A percentile compares a stretch with the other conserved stretches of the same genome.
Conservation (phyloP, 2,113 vertebrate genomes). For the Spea multiplicata region DNA sequence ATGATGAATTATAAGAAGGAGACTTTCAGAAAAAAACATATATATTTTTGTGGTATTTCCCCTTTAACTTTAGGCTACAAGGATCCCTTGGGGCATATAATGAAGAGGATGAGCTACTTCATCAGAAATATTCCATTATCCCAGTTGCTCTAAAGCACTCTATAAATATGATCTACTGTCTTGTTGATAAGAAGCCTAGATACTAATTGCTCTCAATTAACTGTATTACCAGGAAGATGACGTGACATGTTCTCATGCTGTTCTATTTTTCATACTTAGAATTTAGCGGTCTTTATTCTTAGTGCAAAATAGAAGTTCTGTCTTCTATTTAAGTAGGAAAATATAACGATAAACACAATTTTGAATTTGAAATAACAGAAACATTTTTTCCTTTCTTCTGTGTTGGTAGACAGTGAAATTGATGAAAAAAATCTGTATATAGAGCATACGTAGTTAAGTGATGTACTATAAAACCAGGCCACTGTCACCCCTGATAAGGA, state of each 20-base stretch:
- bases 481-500: too few species aligned
- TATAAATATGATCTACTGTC: conserved; percentile 40
- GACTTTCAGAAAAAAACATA: background rate
- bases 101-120: conserved; percentile 34
- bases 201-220: conserved; percentile 36
- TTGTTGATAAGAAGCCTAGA: conserved; percentile 28
- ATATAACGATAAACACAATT: too few species aligned
- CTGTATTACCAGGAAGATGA: conserved; percentile 27
- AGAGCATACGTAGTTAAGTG: too few species aligned
- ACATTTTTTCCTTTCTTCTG: too few species aligned
- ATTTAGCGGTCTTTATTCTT: background rate
- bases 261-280: background rate
- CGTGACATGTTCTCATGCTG: background rate
- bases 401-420: too few species aligned
- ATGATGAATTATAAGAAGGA: too few species aligned
- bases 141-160: conserved; percentile 14
- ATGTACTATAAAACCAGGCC: too few species aligned
- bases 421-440: too few species aligned
- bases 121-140: conserved; percentile 45
- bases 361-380: too few species aligned
- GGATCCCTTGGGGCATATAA: conserved; percentile 30
- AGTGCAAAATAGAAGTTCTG: too few species aligned
- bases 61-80: conserved; percentile 8
- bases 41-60: background rate
- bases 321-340: too few species aligned